Conservation (phyloP, 1,140 invertebrate species). For the Arctopsyche grandis region DNA sequence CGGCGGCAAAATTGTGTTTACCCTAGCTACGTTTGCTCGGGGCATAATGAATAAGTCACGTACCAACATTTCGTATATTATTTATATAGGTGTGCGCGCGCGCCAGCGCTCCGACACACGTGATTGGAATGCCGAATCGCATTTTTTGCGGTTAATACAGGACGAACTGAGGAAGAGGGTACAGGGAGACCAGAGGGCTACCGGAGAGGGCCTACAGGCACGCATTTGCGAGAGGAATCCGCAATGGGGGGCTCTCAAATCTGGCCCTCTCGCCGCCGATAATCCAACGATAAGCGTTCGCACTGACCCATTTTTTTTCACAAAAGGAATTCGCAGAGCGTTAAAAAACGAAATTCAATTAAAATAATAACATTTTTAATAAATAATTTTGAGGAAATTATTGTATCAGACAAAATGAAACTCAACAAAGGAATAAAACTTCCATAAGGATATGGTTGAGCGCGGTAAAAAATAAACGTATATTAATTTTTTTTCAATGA, state of each 20-base stretch:
- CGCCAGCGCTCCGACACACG: slow-evolving; percentile 36
- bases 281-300: slow-evolving; percentile 2
- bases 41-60: slow-evolving; percentile 66
- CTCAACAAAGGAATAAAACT: too few relatives aligned
- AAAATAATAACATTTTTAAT: too few relatives aligned
- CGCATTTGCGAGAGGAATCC: slow-evolving; percentile 5
- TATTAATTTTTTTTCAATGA: too few relatives aligned
- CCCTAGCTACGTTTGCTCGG: slow-evolving; percentile 51
- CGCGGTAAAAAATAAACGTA: too few relatives aligned
- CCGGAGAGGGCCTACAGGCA: background rate
- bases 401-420: too few relatives aligned
- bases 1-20: slow-evolving; percentile 42
- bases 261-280: background rate
- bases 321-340: background rate
- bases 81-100: slow-evolving; percentile 65
- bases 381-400: too few relatives aligned
- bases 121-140: slow-evolving; percentile 37
- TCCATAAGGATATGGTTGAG: too few relatives aligned
- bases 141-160: slow-evolving; percentile 39
- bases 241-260: background rate
- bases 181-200: background rate
- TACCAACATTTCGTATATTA: slow-evolving; percentile 64
- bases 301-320: background rate
- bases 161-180: background rate
- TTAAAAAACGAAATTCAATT: too few relatives aligned